Conservation (phyloP, 1,140 invertebrate genomes). For the Papilio helenus region DNA sequence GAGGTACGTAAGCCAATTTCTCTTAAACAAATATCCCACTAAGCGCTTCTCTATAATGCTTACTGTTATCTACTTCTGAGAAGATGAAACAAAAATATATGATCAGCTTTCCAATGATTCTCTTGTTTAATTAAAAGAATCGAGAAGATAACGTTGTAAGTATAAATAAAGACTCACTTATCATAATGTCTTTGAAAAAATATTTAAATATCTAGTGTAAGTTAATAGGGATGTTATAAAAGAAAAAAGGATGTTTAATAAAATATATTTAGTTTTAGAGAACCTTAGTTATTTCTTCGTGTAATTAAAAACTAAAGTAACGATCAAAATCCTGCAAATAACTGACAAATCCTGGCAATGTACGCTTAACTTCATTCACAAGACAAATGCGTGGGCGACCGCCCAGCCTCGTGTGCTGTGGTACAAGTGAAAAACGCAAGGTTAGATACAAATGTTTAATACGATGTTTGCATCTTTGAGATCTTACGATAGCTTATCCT, state of each 20-base stretch:
- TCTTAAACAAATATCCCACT: neutral
- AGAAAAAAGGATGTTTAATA: no score
- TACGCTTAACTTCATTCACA: constrained; percentile 25
- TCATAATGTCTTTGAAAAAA: no score
- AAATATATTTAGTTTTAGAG: no score
- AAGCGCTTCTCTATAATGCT: neutral
- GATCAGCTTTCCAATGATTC: neutral
- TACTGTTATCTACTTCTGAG: neutral
- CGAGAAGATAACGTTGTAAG: no score
- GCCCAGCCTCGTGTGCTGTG: neutral
- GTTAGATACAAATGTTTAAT: neutral
- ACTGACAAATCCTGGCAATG: neutral
- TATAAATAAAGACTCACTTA: no score
- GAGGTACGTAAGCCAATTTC: neutral
- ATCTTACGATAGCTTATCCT: no score
- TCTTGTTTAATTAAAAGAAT: neutral
- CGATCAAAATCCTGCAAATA: neutral
- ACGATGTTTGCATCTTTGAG: no score
- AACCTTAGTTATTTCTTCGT: no score
- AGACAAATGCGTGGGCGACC: constrained; percentile 18
- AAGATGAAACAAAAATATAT: neutral
- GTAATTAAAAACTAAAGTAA: no score
- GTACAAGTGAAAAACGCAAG: neutral
- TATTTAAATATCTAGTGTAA: no score
- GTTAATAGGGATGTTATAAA: no score